Evolutionary conservation across 2,113 vertebrate genomes (phyloP), one percentile per base, ranked within the genome.

Genomic region (Protobothrops flavoviridis): DNA sequence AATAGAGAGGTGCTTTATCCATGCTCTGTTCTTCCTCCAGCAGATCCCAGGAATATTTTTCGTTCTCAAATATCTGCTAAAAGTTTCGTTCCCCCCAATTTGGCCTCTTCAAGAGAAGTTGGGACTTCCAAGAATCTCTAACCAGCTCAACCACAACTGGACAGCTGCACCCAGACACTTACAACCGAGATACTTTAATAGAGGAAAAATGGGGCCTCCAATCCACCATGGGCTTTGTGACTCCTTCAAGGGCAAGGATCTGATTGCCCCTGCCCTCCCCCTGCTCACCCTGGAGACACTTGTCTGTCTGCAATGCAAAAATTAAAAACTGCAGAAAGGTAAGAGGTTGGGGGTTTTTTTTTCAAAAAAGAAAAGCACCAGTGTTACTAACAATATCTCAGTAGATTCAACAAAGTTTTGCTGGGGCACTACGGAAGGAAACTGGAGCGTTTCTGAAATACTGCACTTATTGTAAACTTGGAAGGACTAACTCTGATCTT

Each of bases 381-480:
- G 69, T 39, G 20, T 92, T 91, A 91, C 93, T 90, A 93, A 90
- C 93, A 50, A 0, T 0, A 0, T 91, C 95, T 96, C 94, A 2
- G 0, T 87, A 5, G 6, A 88, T 59, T 91, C 95, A 89, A 91
- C 94, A 45, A 93, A 88, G 52, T 91, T 2, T 33, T 56, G 12
- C 39, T 87, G 93, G 96, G 97, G 96, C 96, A 97, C 96, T 96
- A 96, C 26, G 0, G 53, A 91, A 92, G 86, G 90, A 95, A 96
- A 91, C 95, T 93, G 95, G 94, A 95, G 95, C 94, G 53, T 91
- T 0, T 0, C 1, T 23, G 5, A 43, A 33, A 92, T 92, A 95
- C 93, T 90, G 95, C 45, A 95, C 94, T 94, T 52, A 91, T 88
- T 45, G 94, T 96, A 96, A 97, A 96, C 96, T 96, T 92, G 94